Evolutionary conservation across 1,140 invertebrate genomes (phyloP), one percentile per base, ranked within the genome.

Genomic region (Ips typographus): DNA sequence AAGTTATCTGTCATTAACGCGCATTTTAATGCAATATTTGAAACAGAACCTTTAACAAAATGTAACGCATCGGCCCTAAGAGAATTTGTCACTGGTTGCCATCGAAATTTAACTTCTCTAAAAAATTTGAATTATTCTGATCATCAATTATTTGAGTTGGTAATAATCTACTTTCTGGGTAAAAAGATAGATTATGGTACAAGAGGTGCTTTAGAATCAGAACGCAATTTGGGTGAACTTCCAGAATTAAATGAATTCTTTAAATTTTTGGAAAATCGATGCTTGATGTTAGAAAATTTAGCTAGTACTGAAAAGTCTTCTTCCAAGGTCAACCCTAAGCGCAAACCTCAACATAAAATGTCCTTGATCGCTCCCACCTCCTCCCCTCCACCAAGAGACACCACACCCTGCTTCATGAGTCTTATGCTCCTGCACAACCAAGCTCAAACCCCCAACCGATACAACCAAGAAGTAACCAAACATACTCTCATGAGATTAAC

Each of bases 1-100:
- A 52, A 55, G 55, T 41, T 65, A n/a, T 41, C 43, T 2, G 42
- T 65, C 4, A 42, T 65, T 40, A 53, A 65, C 37, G 22, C 62
- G 22, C 62, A 53, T 41, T 58, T 58, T 36, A 41, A 38, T 51
- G n/a, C 22, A 4, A 7, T 63, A 40, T 52, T 63, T 5, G 42
- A 63, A 3, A 5, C 4, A 4, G 40, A 49, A 43, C 22, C 4
- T 8, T 5, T 6, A 3, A n/a, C 58, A 60, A 62, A 62, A 51
- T 4, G 42, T 37, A 22, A 5, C 4, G 42, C 22, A 3, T 4
- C 3, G 2, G 4, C 56, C 4, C 22, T 39, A 5, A 58, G 22
- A 58, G 37, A 55, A 4, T 55, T 58, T 40, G 39, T 58, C 36
- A 58, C 22, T 37, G 22, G 36, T 37, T 58, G 37, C 4, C 37